Evolutionary conservation across 2,888 invertebrate species (phyloP), one percentile per base, ranked within the genome.

Genomic region (Cephus rjabovi): DNA sequence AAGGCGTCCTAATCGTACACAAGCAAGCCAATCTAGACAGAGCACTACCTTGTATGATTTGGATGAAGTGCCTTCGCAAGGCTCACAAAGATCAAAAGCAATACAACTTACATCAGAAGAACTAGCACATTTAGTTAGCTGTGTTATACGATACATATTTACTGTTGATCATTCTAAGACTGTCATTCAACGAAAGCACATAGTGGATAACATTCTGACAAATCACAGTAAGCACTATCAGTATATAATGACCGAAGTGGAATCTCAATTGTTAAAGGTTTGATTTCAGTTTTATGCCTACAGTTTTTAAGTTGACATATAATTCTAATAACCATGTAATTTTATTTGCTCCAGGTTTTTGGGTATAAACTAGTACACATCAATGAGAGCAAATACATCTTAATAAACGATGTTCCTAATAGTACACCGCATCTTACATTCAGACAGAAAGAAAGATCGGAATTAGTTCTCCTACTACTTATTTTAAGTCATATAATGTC

Each of bases 401-500:
- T 91, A 11, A 79, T 82, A 9, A 91, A 91, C 37, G 80, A 77
- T n/a, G 70, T 90, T 69, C 40, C 78, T 4, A 89, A 88, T 71
- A 4, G 79, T 1, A 70, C 79, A 4, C 85, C 83, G 12, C 84
- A 87, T 70, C 78, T 89, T 33, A 4, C 35, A 1, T 82, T 84
- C 34, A 82, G 11, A 86, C 87, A 81, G 85, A 87, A 80, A 83
- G 91, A 79, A 82, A 90, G n/a, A 89, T 92, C 82, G 89, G 92
- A 84, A 89, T 92, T 93, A 69, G 90, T 88, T 69, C 79, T 94
- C 12, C 84, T 94, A 31, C 88, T 93, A 69, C 90, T 93, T 12
- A 88, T 92, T 0, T 91, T 94, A 0, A 88, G 91, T 4, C 94
- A 94, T 79, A 93, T 94, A 56, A 94, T 90, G 79, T 94, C 94